Evolutionary conservation across 2,797 vertebrate genomes (phyloP).

Genomic region (Rhinichthys osculus): DNA sequence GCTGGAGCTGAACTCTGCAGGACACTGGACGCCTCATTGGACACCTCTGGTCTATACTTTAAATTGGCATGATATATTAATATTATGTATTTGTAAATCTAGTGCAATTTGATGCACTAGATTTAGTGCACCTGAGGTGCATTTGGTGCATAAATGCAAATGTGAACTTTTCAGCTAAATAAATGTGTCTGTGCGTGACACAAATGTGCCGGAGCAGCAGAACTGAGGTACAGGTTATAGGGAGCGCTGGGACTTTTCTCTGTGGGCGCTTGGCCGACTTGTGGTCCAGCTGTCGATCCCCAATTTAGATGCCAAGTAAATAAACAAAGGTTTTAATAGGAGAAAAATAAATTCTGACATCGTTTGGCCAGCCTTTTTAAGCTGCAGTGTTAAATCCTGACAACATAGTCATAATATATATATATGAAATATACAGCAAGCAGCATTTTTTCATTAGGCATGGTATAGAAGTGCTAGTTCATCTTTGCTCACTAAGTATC

Average conservation of each 20-base stretch:
- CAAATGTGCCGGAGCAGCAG: not conserved
- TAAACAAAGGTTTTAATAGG: conserved; percentile 10
- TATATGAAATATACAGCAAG: not conserved
- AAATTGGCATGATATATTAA: not conserved
- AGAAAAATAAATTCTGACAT: not conserved
- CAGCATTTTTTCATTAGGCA: not conserved
- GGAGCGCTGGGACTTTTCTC: not conserved
- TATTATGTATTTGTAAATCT: not conserved
- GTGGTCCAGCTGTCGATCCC: not conserved
- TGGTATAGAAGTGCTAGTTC: not conserved
- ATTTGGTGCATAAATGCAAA: not conserved
- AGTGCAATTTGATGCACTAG: not conserved
- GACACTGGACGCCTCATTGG: too few species aligned
- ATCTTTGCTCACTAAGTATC: not conserved
- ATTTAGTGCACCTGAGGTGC: not conserved
- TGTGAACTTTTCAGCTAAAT: not conserved
- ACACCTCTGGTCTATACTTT: not conserved
- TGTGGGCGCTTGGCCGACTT: not conserved
- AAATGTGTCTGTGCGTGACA: not conserved
- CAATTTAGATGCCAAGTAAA: conserved; percentile 3
- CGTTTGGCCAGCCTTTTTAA: not conserved
- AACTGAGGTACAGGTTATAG: not conserved
- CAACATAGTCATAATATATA: not conserved
- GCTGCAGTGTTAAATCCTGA: not conserved
- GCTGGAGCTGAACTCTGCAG: not conserved